These are phyloP conservation scores for Litocranius walleri DNA, from an alignment of 2,113 vertebrate genomes.

Conservation along the genomic window DNA sequence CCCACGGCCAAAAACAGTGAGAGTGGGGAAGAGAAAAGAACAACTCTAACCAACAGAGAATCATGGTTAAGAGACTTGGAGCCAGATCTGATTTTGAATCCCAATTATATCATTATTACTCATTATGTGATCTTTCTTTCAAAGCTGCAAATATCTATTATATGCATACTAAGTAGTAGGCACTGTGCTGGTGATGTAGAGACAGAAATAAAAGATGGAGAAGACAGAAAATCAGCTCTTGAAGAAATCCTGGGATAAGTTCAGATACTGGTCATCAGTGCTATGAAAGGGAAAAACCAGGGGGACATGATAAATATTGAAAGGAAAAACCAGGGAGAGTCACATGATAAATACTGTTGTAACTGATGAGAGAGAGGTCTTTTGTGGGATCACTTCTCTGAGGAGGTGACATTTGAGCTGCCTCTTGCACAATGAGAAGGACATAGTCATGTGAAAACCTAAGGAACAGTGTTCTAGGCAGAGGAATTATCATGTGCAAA, in stretches of 20 bases:
- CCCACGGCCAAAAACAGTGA: not conserved
- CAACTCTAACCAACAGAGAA: not conserved
- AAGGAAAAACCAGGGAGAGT: not conserved
- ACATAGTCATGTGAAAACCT: not conserved
- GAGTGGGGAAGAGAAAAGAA: not conserved
- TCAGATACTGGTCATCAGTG: not conserved
- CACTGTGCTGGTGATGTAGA: not conserved
- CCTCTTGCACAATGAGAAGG: not conserved
- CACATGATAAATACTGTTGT: not conserved
- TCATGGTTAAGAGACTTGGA: not conserved
- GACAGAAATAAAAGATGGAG: not conserved
- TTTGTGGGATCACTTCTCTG: not conserved
- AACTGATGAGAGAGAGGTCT: not conserved
- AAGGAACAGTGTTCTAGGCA: not conserved
- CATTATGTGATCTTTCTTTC: not conserved
- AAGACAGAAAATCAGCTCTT: not conserved
- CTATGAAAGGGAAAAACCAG: not conserved
- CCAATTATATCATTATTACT: not conserved
- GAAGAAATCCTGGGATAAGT: not conserved
- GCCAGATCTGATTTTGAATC: not conserved
- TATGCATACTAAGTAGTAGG: not conserved
- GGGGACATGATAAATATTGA: not conserved
- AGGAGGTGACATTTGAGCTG: not conserved
- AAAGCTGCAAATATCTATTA: not conserved
- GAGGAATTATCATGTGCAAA: not conserved